Percentiles rank a stretch among this genome's conserved stretches.
Conservation (phyloP, 1,140 invertebrate species). For the Pseudomyrmex sp. region DNA sequence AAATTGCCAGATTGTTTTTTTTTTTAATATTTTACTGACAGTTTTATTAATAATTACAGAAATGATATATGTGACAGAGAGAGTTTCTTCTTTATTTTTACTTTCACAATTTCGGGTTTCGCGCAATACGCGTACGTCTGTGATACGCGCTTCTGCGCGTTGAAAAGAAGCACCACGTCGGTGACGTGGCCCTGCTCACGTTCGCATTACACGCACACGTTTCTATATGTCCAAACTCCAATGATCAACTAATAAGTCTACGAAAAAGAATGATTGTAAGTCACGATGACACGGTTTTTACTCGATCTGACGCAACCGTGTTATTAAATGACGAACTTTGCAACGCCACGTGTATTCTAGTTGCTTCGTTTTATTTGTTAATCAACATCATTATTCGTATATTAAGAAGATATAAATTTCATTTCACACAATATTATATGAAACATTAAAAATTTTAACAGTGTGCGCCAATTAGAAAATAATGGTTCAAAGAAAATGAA, state of each 20-base stretch:
- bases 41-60: too few species aligned
- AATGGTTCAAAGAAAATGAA: not conserved
- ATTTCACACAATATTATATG: not conserved
- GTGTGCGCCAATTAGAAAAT: not conserved
- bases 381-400: not conserved
- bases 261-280: slow-evolving; percentile 27
- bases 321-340: slow-evolving; percentile 1
- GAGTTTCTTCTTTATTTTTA: too few species aligned
- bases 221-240: not conserved
- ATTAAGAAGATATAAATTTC: slow-evolving; percentile 1
- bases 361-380: not conserved
- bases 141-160: slow-evolving; percentile 66
- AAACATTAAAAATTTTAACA: not conserved
- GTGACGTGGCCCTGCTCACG: slow-evolving; percentile 73
- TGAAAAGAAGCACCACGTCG: not conserved
- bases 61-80: too few species aligned
- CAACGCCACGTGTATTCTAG: not conserved
- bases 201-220: slow-evolving; percentile 29
- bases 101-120: not conserved
- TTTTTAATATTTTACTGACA: too few species aligned
- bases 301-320: slow-evolving; percentile 7
- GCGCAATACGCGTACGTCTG: slow-evolving; percentile 14
- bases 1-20: too few species aligned
- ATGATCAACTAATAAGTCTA: slow-evolving; percentile 16
- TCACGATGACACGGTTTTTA: not conserved